Conservation (phyloP, 2,797 vertebrate species). For the Pelobates cultripes region DNA sequence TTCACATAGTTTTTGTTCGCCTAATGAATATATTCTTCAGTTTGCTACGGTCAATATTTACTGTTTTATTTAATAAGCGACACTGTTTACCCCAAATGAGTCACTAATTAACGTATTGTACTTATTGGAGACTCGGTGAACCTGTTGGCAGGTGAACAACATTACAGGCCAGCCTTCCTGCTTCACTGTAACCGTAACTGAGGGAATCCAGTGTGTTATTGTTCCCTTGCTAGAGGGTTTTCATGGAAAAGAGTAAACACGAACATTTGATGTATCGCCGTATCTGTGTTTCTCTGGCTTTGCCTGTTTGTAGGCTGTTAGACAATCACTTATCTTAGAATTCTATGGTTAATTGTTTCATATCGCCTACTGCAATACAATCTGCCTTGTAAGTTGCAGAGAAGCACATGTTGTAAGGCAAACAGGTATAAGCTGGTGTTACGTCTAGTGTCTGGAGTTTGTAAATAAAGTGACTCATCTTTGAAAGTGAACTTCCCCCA, state of each 20-base stretch:
- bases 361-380: no score
- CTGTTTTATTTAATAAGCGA: conserved; percentile 2
- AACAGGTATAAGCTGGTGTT: neutral
- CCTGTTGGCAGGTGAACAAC: neutral
- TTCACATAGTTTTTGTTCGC: neutral
- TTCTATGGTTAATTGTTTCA: no score
- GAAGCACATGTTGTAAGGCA: neutral
- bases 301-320: no score
- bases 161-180: neutral
- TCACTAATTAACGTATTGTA: conserved; percentile 9
- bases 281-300: neutral
- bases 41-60: conserved; percentile 23
- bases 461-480: neutral
- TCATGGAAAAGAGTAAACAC: neutral
- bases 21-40: neutral
- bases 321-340: no score
- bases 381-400: neutral
- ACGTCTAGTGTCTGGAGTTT: neutral
- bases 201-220: neutral
- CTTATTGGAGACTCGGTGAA: neutral
- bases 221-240: neutral
- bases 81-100: conserved; percentile 1
- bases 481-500: neutral
- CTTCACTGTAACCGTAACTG: neutral
- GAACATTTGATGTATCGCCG: no score